Evolutionary conservation across 2,797 vertebrate species (phyloP).

Genomic region (Myotis findleyi): DNA sequence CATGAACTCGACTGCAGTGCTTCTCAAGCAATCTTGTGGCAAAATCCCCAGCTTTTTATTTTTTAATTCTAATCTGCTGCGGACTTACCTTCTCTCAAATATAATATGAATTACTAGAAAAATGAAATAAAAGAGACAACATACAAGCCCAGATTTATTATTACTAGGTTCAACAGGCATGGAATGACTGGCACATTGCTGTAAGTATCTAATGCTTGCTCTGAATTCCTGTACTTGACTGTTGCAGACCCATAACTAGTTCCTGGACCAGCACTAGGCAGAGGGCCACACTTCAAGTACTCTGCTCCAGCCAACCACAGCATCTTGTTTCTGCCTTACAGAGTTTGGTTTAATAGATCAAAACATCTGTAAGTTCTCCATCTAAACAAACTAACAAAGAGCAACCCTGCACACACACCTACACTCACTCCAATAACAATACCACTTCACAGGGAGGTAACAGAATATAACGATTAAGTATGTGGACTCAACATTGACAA

Average conservation of each 20-base stretch:
- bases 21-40: neutral
- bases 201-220: neutral
- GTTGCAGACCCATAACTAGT: neutral
- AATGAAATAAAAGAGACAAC: conserved; percentile 2
- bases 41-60: neutral
- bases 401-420: neutral
- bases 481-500: neutral
- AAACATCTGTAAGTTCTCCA: neutral
- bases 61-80: neutral
- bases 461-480: neutral
- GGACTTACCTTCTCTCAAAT: neutral
- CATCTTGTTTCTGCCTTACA: neutral
- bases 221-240: neutral
- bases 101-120: neutral
- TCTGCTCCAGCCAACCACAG: neutral
- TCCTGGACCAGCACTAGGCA: neutral
- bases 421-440: neutral
- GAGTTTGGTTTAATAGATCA: neutral
- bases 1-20: neutral
- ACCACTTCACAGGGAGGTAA: neutral
- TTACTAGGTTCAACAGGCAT: neutral
- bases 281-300: neutral
- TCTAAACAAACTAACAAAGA: neutral
- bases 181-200: neutral
- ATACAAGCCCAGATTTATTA: neutral